phyloP scores from a whole-genome alignment of 2,797 vertebrate species.

The Babyrousa celebensis region DNA sequence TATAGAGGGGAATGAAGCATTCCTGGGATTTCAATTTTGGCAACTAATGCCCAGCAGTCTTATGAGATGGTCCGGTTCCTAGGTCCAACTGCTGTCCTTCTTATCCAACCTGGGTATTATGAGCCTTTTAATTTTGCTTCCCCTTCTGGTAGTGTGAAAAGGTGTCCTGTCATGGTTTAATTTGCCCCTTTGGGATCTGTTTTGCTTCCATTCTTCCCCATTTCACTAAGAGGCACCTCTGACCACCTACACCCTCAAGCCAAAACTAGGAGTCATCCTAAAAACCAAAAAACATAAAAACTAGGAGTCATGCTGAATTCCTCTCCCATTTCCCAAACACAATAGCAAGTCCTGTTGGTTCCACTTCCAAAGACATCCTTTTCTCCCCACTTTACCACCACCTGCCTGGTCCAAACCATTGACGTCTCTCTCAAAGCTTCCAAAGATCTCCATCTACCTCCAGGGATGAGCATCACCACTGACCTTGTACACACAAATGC shows the following conservation, averaged over 20 bases:
- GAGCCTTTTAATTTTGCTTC: neutral
- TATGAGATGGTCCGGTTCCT: neutral
- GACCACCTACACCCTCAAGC: neutral
- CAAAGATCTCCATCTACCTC: neutral
- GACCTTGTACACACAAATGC: neutral
- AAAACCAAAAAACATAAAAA: neutral
- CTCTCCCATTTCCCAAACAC: neutral
- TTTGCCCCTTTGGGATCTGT: neutral
- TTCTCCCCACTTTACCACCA: neutral
- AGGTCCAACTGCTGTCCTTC: neutral
- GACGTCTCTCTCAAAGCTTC: neutral
- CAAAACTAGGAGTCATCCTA: neutral
- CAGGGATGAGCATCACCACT: neutral
- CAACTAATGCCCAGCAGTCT: neutral
- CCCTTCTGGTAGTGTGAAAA: neutral
- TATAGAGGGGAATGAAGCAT: neutral
- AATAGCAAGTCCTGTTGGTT: neutral
- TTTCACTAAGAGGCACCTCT: neutral
- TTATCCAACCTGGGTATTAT: neutral
- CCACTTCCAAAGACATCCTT: neutral
- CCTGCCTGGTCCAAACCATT: neutral
- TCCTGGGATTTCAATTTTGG: neutral
- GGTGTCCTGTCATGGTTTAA: neutral
- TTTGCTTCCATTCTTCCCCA: neutral
- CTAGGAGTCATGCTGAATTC: neutral